Conservation (phyloP, 1,140 invertebrate species). For the Aphidius ervi region DNA sequence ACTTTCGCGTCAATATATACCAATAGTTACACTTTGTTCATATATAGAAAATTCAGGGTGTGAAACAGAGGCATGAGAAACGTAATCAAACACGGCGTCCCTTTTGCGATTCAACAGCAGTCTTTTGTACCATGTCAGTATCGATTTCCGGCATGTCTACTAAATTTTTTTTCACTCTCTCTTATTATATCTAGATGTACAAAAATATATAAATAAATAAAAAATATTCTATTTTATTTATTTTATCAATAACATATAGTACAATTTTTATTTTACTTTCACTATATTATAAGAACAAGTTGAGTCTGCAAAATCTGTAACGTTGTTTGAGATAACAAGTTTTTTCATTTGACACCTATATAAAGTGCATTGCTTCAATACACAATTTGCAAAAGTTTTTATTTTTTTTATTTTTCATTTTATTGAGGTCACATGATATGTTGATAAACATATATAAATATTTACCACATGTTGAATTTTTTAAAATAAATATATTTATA, state of each 20-base stretch:
- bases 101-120: constrained; percentile 16
- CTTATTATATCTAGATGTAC: neutral
- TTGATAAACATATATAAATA: too few relatives aligned
- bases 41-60: constrained; percentile 21
- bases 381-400: neutral
- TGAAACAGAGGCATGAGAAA: constrained; percentile 17
- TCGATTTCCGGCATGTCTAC: constrained; percentile 14
- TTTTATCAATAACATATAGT: neutral
- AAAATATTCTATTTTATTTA: neutral
- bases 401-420: neutral
- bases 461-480: too few relatives aligned
- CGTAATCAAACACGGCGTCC: constrained; percentile 26
- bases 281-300: neutral
- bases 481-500: too few relatives aligned
- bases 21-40: too few relatives aligned
- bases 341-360: constrained; percentile 4
- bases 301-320: constrained; percentile 3
- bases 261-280: neutral
- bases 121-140: constrained; percentile 16
- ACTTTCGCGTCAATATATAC: constrained; percentile 22
- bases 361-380: constrained; percentile 1
- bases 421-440: neutral
- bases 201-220: neutral
- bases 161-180: neutral
- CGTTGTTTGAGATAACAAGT: neutral